Base-by-base conservation (phyloP, 1,140 invertebrate genomes). In the Geopemphigus sp. region DNA sequence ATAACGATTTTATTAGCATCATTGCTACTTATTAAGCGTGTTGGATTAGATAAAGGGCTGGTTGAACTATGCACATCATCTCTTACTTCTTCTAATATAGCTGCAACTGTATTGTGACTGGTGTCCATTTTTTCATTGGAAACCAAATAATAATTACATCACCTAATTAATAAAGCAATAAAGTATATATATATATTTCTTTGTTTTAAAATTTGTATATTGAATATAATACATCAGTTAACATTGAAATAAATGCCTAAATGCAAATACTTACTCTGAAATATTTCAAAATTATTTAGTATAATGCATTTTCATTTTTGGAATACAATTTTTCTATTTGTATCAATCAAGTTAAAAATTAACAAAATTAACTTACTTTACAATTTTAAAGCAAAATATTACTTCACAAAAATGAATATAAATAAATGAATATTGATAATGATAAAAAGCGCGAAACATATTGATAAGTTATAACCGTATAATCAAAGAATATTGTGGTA, bases 1-100 rank as follows among this genome's bases (percentile, higher is more conserved):
- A 78, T 78, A 5, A 78, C 57, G 47, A 78, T 78, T 78, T 78
- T 78, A 78, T 78, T 78, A 11, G 73, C 56, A 78, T 78, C 73
- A 61, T 78, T 61, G 15, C 56, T 61, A n/a, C 22, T 78, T 12
- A 47, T 47, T 24, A 32, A 57, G n/a, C 22, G 22, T 17, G 14
- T 8, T 50, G 32, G 22, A 2, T 26, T 47, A 10, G 73, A 59
- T 24, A 78, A 59, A 47, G 57, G 73, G 39, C 56, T 61, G 4
- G 72, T 57, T 56, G 72, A 74, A 59, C 29, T 78, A 26, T 47
- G 73, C 6, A 78, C 73, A 78, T 78, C 73, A 59, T 78, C 73
- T 61, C 22, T 78, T 0, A 78, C 73, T 61, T 78, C 73, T 78
- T 78, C 73, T 61, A 78, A 61, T 59, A 78, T 78, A 2, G 73